Base-by-base conservation (phyloP, 2,888 invertebrate genomes). In the Miltochrista miniata region DNA sequence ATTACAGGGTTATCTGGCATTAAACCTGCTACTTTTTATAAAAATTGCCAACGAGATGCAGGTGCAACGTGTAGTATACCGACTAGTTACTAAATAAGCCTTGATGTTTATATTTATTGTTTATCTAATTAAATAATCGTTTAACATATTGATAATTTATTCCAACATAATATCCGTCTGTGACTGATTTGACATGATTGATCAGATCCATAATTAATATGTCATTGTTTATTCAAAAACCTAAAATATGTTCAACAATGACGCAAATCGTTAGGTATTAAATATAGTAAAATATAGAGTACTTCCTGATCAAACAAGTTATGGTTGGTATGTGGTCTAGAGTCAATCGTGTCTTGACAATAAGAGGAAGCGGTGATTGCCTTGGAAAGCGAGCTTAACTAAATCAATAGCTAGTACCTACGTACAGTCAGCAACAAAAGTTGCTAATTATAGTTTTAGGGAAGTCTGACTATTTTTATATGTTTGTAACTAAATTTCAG, bases 291-390 rank as follows among this genome's bases (percentile, higher is more conserved):
- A 56, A 68, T 66, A 51, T 73, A 50, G 68, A 69, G 54, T 64
- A 72, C 68, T 75, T 75, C 76, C 75, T 72, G 70, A 51, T 58
- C 34, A 41, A 61, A 63, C 68, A 31, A 55, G 64, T 66, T 65
- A 51, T 46, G 7, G 55, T 51, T 49, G 62, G 62, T 58, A 68
- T 59, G 51, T 52, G 13, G n/a, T 36, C 33, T 48, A 50, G 44
- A 50, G 51, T 37, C 43, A 49, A 42, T 53, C 53, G 53, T 52
- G 50, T 51, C 51, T 36, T 58, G 36, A 65, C 65, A 65, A 65
- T 68, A 54, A 58, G 58, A 65, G 65, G 65, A 65, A 65, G 48
- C 65, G 45, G 59, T 64, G 54, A 59, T 51, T 41, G 62, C 59
- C 59, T 61, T 58, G 49, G 62, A 51, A 61, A 56, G 61, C 55